Base-by-base conservation (phyloP, 2,113 vertebrate species). In the Ardeotis arabs region DNA sequence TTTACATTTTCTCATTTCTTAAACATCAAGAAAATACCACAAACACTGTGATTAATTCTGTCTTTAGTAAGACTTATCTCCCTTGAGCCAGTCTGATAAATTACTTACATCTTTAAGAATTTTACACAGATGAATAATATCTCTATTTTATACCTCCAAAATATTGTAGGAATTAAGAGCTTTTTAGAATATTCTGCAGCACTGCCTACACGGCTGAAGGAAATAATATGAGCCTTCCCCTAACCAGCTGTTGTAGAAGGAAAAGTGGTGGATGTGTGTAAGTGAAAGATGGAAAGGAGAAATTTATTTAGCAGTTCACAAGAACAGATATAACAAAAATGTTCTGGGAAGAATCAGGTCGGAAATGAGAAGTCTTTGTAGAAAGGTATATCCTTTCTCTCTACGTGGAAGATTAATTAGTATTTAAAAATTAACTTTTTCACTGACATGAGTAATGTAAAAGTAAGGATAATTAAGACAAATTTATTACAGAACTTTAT, bases 41-140 rank as follows among this genome's bases (percentile, higher is more conserved):
- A 90, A 90, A 16, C 15, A 77, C 17, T 75, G 7, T 91, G 84
- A 90, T 96, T 96, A 97, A 92, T 90, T 95, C 41, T 74, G 12
- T 81, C 35, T 96, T 97, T 93, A 85, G 64, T 66, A 89, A 95
- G 92, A 95, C 77, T 84, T 82, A 88, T 77, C 53, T 96, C 79
- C n/a, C 70, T 91, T 45, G 35, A 97, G 41, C 62, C 76, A 92
- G 70, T 56, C 78, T 90, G 74, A 97, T 89, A 97, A 97, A 97
- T 94, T 74, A 63, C 58, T 93, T 94, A 93, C 16, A 91, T 81
- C 20, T 89, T 79, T 87, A 89, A 86, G 62, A 94, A 90, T 87
- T 97, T 96, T 94, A 88, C 28, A 92, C 3, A 91, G 33, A 89
- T 93, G n/a, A 97, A 95, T 95, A 97, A 72, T 80, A 92, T 86